Percentiles rank a stretch among this genome's conserved stretches.
phyloP scores from a whole-genome alignment of 2,888 invertebrate species.

The Neelides folsomi region DNA sequence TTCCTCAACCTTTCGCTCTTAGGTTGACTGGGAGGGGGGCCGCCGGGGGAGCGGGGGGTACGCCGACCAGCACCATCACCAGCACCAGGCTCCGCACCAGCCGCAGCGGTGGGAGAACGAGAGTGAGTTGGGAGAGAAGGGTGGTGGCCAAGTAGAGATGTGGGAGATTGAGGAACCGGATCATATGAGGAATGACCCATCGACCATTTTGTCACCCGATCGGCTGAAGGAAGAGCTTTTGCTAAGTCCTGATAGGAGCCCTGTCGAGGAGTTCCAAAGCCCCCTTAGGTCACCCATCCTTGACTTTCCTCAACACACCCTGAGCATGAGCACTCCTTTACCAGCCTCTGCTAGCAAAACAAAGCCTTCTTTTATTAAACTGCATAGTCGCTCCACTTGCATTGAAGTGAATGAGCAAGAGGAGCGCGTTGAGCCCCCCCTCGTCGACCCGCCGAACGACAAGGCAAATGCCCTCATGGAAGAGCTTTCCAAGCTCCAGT shows the following conservation, averaged over 20 bases:
- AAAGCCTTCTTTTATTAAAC: constrained; percentile 27
- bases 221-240: constrained; percentile 31
- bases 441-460: constrained; percentile 18
- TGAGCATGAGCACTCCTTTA: constrained; percentile 28
- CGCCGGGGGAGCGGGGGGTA: constrained; percentile 18
- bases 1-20: background rate
- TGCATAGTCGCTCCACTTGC: constrained; percentile 27
- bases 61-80: constrained; percentile 16
- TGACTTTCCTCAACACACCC: constrained; percentile 20
- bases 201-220: constrained; percentile 4
- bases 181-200: no score
- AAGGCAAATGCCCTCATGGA: constrained; percentile 32
- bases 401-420: constrained; percentile 8
- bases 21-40: constrained; percentile 22
- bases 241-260: constrained; percentile 27
- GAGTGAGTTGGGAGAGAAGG: constrained; percentile 30
- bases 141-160: constrained; percentile 19
- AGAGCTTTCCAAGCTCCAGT: constrained; percentile 30
- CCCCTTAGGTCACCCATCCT: constrained; percentile 10
- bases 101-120: constrained; percentile 29
- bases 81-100: constrained; percentile 18
- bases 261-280: constrained; percentile 19
- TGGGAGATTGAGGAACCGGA: constrained; percentile 12
- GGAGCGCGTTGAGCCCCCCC: constrained; percentile 6
- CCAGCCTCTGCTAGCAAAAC: constrained; percentile 28